Evolutionary conservation across 2,797 vertebrate genomes (phyloP).

Genomic region (Enteromius unitaeniatus): DNA sequence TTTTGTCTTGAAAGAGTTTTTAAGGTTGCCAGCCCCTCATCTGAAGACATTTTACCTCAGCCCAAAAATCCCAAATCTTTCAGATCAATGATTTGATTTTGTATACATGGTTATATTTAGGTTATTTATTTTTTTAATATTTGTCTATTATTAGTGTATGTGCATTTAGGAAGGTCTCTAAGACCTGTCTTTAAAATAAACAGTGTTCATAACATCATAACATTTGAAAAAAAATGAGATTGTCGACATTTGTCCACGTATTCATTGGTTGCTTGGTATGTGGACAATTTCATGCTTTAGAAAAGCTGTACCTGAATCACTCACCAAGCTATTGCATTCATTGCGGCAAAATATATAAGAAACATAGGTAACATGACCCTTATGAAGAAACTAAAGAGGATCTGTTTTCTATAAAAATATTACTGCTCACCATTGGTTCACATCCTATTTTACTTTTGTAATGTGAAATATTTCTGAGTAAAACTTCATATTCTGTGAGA

Average conservation of each 20-base stretch:
- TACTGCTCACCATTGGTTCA: neutral
- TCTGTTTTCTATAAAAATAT: neutral
- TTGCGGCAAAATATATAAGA: neutral
- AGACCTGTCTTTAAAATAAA: neutral
- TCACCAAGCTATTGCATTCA: too few relatives aligned
- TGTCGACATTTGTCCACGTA: neutral
- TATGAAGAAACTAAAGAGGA: neutral
- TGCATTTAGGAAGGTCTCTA: neutral
- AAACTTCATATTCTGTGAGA: neutral
- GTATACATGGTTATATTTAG: neutral
- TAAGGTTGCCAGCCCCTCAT: neutral
- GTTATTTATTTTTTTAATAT: neutral
- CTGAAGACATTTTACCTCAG: neutral
- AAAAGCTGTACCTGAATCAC: neutral
- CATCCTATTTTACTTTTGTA: neutral
- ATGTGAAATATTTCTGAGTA: neutral
- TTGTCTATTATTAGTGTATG: neutral
- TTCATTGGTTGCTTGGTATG: neutral
- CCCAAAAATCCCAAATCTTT: constrained; percentile 44
- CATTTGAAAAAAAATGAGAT: neutral
- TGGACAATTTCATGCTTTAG: neutral
- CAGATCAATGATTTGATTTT: constrained; percentile 26
- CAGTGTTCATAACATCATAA: neutral
- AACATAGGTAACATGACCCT: neutral
- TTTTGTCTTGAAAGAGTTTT: constrained; percentile 36